Conservation (phyloP, 2,888 invertebrate genomes). For the Alentia gelatinosa region DNA sequence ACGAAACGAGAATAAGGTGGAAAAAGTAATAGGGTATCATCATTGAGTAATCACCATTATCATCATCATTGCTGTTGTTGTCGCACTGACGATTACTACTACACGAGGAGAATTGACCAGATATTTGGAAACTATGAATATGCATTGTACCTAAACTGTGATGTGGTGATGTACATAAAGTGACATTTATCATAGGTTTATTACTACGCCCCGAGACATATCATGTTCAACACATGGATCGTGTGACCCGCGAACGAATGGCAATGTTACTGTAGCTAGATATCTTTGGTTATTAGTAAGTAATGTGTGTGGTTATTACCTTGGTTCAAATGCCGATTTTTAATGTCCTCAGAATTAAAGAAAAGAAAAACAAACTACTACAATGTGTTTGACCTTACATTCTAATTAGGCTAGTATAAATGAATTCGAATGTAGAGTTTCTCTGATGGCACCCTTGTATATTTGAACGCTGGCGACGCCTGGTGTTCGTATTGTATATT, state of each 20-base stretch:
- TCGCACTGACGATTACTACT: not conserved
- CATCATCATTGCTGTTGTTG: slow-evolving; percentile 43
- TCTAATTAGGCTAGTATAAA: slow-evolving; percentile 3
- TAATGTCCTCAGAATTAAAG: slow-evolving; percentile 11
- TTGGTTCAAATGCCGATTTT: slow-evolving; percentile 41
- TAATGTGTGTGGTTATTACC: slow-evolving; percentile 7
- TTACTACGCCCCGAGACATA: slow-evolving; percentile 24
- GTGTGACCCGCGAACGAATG: not conserved
- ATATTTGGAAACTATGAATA: slow-evolving; percentile 33
- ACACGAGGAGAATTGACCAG: slow-evolving; percentile 17
- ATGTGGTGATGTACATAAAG: slow-evolving; percentile 44
- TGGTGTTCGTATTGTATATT: slow-evolving; percentile 3
- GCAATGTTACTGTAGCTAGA: not conserved
- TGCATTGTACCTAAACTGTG: slow-evolving; percentile 48
- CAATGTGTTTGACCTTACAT: not conserved
- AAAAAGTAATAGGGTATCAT: slow-evolving; percentile 4
- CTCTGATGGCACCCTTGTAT: not conserved
- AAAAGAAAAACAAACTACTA: not conserved
- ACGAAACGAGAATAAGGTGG: not conserved
- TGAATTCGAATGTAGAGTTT: slow-evolving; percentile 33
- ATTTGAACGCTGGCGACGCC: not conserved
- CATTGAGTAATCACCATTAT: not conserved
- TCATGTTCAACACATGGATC: slow-evolving; percentile 38
- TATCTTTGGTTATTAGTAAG: not conserved
- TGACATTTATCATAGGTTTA: slow-evolving; percentile 35